Conservation (phyloP, 2,888 invertebrate genomes). For the Diloba caeruleocephala region DNA sequence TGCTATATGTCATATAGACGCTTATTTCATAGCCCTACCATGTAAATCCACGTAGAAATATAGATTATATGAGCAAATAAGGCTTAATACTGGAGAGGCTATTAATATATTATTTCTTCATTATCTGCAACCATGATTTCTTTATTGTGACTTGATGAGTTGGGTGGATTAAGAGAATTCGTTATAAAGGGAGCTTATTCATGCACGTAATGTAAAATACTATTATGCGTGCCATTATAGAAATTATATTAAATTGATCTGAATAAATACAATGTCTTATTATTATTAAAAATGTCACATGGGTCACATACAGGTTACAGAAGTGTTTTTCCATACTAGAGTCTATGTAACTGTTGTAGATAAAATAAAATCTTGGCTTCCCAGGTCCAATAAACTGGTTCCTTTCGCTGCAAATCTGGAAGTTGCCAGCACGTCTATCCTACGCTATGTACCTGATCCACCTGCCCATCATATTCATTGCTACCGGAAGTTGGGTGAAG, state of each 20-base stretch:
- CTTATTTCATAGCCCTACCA: neutral
- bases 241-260: too few species aligned
- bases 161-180: slow-evolving; percentile 6
- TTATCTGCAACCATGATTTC: slow-evolving; percentile 19
- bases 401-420: slow-evolving; percentile 83
- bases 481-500: slow-evolving; percentile 68
- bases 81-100: slow-evolving; percentile 1
- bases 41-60: neutral
- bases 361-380: neutral
- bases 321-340: too few species aligned
- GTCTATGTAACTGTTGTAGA: too few species aligned
- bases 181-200: neutral
- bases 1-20: neutral
- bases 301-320: too few species aligned
- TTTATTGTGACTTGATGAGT: slow-evolving; percentile 5
- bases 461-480: slow-evolving; percentile 71
- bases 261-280: too few species aligned
- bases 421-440: slow-evolving; percentile 85
- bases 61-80: slow-evolving; percentile 4
- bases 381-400: slow-evolving; percentile 87
- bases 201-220: slow-evolving; percentile 2
- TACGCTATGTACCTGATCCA: slow-evolving; percentile 89
- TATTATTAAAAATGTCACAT: too few species aligned
- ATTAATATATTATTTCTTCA: slow-evolving; percentile 37
- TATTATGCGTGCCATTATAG: too few species aligned